Base-by-base conservation (phyloP, 2,888 invertebrate genomes). In the Aphodius granarius region DNA sequence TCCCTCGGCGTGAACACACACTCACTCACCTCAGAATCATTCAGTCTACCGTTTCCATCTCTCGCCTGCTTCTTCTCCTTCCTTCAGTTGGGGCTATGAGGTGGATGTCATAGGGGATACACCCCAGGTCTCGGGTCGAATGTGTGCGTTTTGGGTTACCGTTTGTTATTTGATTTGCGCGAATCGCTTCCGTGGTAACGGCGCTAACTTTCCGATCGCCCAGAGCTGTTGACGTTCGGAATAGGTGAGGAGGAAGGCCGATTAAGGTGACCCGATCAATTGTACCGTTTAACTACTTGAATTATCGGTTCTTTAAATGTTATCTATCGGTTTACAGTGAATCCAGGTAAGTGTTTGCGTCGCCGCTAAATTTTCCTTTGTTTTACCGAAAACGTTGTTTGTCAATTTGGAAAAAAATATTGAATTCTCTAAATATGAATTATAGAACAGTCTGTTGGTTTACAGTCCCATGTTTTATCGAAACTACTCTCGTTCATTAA, bases 1-100 rank as follows among this genome's bases (percentile, higher is more conserved):
- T 72, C 68, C 43, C 43, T 75, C 73, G 72, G 68, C 20, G 68
- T 20, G 68, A 68, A 68, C 68, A 22, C 20, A 68, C 21, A 20
- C 68, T 20, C 68, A 20, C 68, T 21, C 68, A 68, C 68, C n/a
- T 43, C 68, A 68, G 68, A 68, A 68, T 22, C 68, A 22, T 21
- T 21, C 20, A 68, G 20, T 68, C 22, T 21, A 21, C 68, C 66
- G 13, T 18, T 18, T 20, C 66, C 16, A 18, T 66, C 19, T n/a
- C n/a, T 19, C 5, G 23, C 18, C 66, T 66, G 15, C 20, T 66
- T 20, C 66, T 15, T 9, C 16, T 66, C n/a, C 66, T 22, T 21
- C 16, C 68, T n/a, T 13, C 68, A n/a, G 68, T 68, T 68, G 13
- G 19, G 6, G 68, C 68, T 68, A 21, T 68, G 68, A 68, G 68